These are phyloP conservation scores for Margaritifera margaritifera DNA, from an alignment of 2,888 invertebrate genomes.

Conservation along the genomic window DNA sequence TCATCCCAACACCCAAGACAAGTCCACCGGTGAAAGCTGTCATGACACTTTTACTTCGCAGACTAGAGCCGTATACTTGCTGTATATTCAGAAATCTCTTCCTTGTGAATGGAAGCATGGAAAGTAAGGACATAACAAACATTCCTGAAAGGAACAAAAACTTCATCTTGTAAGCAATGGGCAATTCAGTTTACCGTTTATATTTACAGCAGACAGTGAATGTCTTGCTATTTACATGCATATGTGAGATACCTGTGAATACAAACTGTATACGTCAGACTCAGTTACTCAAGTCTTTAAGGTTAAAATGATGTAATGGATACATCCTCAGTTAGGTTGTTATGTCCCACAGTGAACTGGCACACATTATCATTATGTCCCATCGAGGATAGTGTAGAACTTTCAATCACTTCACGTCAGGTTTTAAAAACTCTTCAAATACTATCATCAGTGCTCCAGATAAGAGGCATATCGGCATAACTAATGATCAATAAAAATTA, in stretches of 20 bases:
- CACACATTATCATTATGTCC: too few relatives aligned
- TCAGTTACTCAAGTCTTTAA: not conserved
- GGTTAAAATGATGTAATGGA: too few relatives aligned
- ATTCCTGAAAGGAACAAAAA: slow-evolving; percentile 30
- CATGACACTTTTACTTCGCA: slow-evolving; percentile 33
- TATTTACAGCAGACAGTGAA: not conserved
- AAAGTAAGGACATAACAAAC: slow-evolving; percentile 34
- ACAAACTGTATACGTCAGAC: not conserved
- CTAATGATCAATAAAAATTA: too few relatives aligned
- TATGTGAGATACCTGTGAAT: not conserved
- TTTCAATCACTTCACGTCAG: too few relatives aligned
- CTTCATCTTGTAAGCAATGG: not conserved
- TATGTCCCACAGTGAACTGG: too few relatives aligned
- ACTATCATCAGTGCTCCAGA: too few relatives aligned
- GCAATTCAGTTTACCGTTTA: not conserved
- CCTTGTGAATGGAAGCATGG: slow-evolving; percentile 34
- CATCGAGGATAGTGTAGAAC: too few relatives aligned
- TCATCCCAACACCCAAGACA: slow-evolving; percentile 46
- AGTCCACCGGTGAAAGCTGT: slow-evolving; percentile 33
- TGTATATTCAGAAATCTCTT: slow-evolving; percentile 22
- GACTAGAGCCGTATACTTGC: slow-evolving; percentile 13
- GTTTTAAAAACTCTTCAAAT: too few relatives aligned
- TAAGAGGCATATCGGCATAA: too few relatives aligned
- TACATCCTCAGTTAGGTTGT: too few relatives aligned
- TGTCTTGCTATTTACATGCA: not conserved